These are phyloP conservation scores for Ursus arctos DNA, from an alignment of 2,113 vertebrate species.

Conservation along the genomic window DNA sequence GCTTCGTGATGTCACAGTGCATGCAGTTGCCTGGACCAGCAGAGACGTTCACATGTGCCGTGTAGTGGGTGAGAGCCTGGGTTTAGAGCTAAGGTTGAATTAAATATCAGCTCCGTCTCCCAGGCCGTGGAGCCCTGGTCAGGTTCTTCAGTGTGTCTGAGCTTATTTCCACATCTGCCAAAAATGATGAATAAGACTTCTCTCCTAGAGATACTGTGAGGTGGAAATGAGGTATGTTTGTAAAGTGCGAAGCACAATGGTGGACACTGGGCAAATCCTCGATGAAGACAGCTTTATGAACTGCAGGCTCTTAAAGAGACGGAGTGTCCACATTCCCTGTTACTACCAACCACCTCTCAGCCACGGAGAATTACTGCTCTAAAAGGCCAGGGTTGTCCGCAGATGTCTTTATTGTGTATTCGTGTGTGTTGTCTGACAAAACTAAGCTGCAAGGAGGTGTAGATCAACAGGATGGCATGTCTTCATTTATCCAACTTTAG, in stretches of 20 bases:
- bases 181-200: neutral
- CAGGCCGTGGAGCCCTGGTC: accelerated
- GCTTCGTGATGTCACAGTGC: neutral
- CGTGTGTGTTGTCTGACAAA: neutral
- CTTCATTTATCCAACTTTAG: conserved; percentile 46
- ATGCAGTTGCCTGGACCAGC: no score
- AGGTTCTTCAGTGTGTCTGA: neutral
- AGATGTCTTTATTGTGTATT: neutral
- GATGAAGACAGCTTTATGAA: neutral
- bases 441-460: neutral
- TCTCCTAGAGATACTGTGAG: neutral
- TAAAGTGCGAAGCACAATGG: neutral
- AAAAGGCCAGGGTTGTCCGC: neutral
- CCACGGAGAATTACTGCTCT: neutral
- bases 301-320: neutral
- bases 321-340: neutral
- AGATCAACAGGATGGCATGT: neutral
- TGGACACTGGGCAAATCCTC: neutral
- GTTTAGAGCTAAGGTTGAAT: neutral
- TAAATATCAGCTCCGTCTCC: neutral
- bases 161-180: neutral
- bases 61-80: neutral
- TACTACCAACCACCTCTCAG: neutral
- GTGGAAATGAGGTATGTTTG: neutral
- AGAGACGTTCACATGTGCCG: neutral